Percentiles rank a stretch among this genome's conserved stretches.
These are phyloP conservation scores for Scolanthus callimorphus DNA, from an alignment of 92 coral and sea anemone species.

Conservation along the genomic window DNA sequence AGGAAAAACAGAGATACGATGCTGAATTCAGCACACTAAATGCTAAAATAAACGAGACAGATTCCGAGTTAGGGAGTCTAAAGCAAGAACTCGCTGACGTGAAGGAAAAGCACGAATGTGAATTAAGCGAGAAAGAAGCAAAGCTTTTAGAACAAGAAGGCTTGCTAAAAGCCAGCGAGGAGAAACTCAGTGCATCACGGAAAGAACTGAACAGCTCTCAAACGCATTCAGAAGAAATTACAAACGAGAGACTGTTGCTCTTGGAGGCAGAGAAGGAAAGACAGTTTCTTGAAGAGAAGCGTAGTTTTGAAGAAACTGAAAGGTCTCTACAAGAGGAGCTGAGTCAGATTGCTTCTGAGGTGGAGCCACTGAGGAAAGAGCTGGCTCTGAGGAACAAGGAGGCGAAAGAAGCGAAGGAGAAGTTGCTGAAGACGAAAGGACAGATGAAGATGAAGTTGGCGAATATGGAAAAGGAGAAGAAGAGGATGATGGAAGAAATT, in stretches of 20 bases:
- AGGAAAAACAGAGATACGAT: not conserved
- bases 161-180: conserved; percentile 12
- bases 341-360: conserved; percentile 21
- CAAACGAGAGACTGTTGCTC: conserved; percentile 50
- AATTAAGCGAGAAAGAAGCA: conserved; percentile 47
- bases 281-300: conserved; percentile 64
- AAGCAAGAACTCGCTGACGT: conserved; percentile 28
- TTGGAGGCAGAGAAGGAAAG: conserved; percentile 66
- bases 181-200: conserved; percentile 24
- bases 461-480: conserved; percentile 48
- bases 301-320: conserved; percentile 27
- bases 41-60: not conserved
- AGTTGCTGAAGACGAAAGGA: conserved; percentile 56
- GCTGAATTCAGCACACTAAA: not conserved
- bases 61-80: not conserved
- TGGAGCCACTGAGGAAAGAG: conserved; percentile 28
- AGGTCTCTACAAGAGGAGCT: conserved; percentile 32
- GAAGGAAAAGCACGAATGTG: conserved; percentile 65
- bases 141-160: conserved; percentile 18
- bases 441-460: conserved; percentile 66
- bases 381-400: conserved; percentile 53
- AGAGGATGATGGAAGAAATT: conserved; percentile 43
- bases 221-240: conserved; percentile 29
- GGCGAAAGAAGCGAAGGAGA: conserved; percentile 49
- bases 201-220: conserved; percentile 23